Evolutionary conservation across 2,113 vertebrate genomes (phyloP), one percentile per base, ranked within the genome.

Genomic region (Hemicordylus capensis): DNA sequence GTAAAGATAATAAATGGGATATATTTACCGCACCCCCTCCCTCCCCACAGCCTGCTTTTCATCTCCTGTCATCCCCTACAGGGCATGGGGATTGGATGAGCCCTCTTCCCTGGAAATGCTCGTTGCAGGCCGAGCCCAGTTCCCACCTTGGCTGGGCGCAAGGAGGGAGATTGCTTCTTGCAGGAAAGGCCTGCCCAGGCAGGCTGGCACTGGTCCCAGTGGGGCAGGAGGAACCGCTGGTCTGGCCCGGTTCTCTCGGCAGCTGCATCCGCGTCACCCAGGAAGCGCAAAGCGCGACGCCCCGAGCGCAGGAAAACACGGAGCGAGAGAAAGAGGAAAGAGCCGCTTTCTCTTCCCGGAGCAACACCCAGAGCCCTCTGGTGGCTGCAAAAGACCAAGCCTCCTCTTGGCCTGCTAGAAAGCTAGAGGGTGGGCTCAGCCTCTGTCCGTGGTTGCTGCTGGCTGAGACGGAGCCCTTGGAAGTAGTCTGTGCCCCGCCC

Each of bases 231-330:
- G 51, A 34, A 46, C 11, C 2, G 28, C n/a, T n/a, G 70, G 64
- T 48, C 58, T 2, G 66, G 84, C 42, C 66, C 17, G 8, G 0
- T 59, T 54, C 70, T n/a, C 84, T 19, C 63, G 11, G 20, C 12
- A 2, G 56, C 66, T 39, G 85, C 80, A 69, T 79, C 75, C 74
- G 75, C 51, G 66, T 83, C 75, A 70, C 74, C 86, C 86, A 87
- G 86, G 86, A 83, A 87, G 81, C 74, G 28, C 74, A 77, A 83
- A 11, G 63, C 78, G 11, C 42, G 80, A 42, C 59, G 61, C 67
- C 67, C 66, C 58, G 77, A 73, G 76, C 84, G 58, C 46, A 64
- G 77, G 85, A 76, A n/a, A 87, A 28, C 37, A n/a, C 48, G 2
- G 58, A 74, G 63, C 31, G 28, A 34, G 39, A n/a, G 63, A 8